Conservation (phyloP, 2,113 vertebrate genomes). For the Eudyptes chrysolophus region DNA sequence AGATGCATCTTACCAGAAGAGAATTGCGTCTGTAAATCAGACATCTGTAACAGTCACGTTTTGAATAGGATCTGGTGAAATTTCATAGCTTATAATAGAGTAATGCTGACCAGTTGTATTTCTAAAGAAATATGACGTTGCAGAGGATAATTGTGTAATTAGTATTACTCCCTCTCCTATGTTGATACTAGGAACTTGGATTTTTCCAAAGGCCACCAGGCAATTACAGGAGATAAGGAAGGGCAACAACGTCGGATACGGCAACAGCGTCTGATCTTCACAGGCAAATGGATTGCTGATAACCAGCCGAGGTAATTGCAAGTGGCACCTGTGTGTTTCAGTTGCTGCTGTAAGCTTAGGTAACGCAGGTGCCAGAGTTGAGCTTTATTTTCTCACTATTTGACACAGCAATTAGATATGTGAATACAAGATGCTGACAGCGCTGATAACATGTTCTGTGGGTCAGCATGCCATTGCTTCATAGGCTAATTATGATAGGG, state of each 20-base stretch:
- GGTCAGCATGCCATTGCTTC: neutral
- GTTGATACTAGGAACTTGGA: conserved; percentile 87
- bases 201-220: conserved; percentile 98
- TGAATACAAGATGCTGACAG: neutral
- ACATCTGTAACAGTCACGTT: neutral
- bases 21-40: neutral
- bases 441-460: neutral
- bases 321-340: neutral
- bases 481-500: neutral
- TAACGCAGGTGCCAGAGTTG: neutral
- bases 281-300: conserved; percentile 95
- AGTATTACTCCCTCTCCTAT: neutral
- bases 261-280: conserved; percentile 86
- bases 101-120: neutral
- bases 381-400: neutral
- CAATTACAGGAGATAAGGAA: conserved; percentile 88
- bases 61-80: neutral
- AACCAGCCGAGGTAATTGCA: conserved; percentile 86
- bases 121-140: neutral
- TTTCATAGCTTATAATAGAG: neutral
- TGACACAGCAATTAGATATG: neutral
- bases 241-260: conserved; percentile 85
- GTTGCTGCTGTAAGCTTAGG: neutral
- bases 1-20: neutral
- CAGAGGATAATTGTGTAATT: neutral